These are phyloP conservation scores for Lasioglossum figueresi DNA, from an alignment of 2,888 invertebrate species.

Conservation along the genomic window DNA sequence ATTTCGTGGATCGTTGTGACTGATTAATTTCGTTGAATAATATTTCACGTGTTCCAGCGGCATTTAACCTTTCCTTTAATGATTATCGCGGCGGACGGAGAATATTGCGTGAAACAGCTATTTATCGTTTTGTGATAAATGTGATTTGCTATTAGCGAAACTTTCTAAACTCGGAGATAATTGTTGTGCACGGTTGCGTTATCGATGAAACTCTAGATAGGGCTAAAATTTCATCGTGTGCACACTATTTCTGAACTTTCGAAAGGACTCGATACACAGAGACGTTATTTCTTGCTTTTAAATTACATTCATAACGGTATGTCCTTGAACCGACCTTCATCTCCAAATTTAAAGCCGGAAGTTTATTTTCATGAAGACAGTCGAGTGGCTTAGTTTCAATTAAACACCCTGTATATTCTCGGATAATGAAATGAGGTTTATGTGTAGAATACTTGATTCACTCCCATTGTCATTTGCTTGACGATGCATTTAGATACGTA, in stretches of 20 bases:
- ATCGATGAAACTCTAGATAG: conserved; percentile 1
- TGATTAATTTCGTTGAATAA: conserved; percentile 21
- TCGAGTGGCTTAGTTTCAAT: background rate
- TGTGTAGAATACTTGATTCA: background rate
- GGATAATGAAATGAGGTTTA: background rate
- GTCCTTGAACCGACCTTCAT: background rate
- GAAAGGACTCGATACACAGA: background rate
- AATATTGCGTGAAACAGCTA: conserved; percentile 6
- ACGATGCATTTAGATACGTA: conserved; percentile 2
- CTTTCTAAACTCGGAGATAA: conserved; percentile 20
- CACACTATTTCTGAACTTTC: background rate
- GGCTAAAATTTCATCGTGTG: background rate
- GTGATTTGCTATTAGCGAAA: conserved; percentile 20
- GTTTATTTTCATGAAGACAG: background rate
- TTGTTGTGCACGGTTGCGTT: background rate
- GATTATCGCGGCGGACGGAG: background rate
- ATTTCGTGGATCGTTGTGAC: background rate
- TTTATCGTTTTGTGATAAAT: conserved; percentile 28
- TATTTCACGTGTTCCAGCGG: background rate
- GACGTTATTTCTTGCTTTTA: background rate
- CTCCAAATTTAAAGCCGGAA: background rate
- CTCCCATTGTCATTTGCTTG: background rate
- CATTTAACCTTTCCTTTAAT: conserved; percentile 31
- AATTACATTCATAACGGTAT: background rate
- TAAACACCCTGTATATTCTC: background rate